phyloP scores from a whole-genome alignment of 1,140 invertebrate genomes.

The Drosophila pruinosa region DNA sequence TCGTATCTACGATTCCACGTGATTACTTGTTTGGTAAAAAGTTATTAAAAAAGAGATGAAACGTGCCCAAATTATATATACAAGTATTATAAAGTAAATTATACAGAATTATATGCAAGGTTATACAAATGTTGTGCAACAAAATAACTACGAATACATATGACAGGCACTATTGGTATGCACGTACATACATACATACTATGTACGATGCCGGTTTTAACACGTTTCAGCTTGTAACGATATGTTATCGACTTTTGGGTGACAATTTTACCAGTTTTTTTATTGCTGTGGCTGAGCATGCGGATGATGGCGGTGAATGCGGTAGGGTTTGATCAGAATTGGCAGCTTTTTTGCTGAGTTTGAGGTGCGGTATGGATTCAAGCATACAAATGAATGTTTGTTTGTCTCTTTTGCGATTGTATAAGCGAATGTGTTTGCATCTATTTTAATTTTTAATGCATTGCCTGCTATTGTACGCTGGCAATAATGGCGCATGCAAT shows the following conservation, averaged over 20 bases:
- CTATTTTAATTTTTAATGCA: conserved; percentile 81
- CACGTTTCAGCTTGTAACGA: conserved; percentile 67
- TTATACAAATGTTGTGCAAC: conserved; percentile 47
- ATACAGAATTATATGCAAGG: not conserved
- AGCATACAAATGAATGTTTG: conserved; percentile 43
- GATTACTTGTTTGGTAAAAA: conserved; percentile 58
- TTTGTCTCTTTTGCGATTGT: conserved; percentile 4
- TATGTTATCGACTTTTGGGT: conserved; percentile 77
- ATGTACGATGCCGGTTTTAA: conserved; percentile 70
- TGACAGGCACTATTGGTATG: conserved; percentile 16
- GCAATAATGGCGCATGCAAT: conserved; percentile 79
- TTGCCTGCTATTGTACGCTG: conserved; percentile 59
- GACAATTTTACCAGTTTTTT: conserved; percentile 58
- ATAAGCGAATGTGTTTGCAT: conserved; percentile 48
- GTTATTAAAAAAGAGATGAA: conserved; percentile 26
- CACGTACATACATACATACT: no score
- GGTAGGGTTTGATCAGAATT: conserved; percentile 49
- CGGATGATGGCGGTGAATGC: conserved; percentile 44
- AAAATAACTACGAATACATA: conserved; percentile 27
- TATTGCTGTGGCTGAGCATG: conserved; percentile 24
- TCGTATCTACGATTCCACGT: conserved; percentile 45
- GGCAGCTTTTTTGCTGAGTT: conserved; percentile 25
- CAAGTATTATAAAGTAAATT: not conserved
- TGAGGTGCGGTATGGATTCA: not conserved
- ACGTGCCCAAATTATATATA: conserved; percentile 54